Base-by-base conservation (phyloP, 2,797 vertebrate species). In the Girardinus metallicus region DNA sequence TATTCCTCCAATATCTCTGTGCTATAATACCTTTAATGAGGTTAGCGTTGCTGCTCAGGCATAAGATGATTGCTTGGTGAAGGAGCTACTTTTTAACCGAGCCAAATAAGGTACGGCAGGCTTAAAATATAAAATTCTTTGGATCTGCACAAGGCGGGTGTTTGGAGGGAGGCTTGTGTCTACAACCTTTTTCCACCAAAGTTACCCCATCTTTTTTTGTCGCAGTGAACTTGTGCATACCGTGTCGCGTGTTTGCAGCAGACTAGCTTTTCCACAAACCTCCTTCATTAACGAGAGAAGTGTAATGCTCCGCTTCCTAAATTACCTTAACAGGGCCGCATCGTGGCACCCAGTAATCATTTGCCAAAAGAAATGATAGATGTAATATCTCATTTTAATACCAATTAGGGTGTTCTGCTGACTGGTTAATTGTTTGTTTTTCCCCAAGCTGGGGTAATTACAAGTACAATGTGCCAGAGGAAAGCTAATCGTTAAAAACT, bases 371-470 rank as follows among this genome's bases (percentile, higher is more conserved):
- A 85, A 87, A 93, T 92, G 88, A 94, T 93, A 91, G 91, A 93
- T 92, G 87, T 89, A 92, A 93, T 93, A 91, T 94, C 89, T 91
- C 71, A 86, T 93, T 95, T 94, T 92, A 93, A 93, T 94, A 91
- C 93, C 92, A 95, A 94, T 95, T 88, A 94, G 89, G 66, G 84
- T 71, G 85, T 94, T 94, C 90, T 94, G 94, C 93, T 94, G 93
- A 94, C 93, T 94, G 86, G 91, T 94, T 96, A 95, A 95, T 94
- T 95, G 94, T 95, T 95, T 95, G 89, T 94, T 96, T 95, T 91
- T 92, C 86, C 80, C 80, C 82, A 78, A 89, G 93, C 89, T 87
- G 83, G 92, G 89, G 90, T 95, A 96, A 96, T 95, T 95, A 92
- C 84, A 86, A 91, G 82, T 85, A 93, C 88, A 93, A 88, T 92